Conservation (phyloP, 2,797 vertebrate genomes). For the Etheostoma nigrum region DNA sequence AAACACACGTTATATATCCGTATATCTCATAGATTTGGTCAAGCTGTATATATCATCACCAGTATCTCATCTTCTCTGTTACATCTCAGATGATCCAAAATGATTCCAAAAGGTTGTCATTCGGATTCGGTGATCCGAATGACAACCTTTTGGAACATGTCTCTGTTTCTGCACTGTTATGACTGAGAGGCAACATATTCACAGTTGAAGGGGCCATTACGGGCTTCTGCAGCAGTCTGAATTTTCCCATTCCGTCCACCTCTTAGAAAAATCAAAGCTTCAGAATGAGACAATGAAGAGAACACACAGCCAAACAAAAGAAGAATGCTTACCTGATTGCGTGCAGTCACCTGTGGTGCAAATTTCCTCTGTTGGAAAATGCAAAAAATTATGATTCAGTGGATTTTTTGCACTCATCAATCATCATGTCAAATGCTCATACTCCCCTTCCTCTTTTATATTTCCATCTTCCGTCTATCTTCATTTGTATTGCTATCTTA, state of each 20-base stretch:
- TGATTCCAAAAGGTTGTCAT: too few relatives aligned
- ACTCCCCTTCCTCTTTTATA: neutral
- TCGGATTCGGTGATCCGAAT: too few relatives aligned
- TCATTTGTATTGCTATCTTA: constrained; percentile 13
- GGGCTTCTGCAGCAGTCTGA: constrained; percentile 25
- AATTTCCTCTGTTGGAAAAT: constrained; percentile 86
- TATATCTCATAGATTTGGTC: constrained; percentile 9
- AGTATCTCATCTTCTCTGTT: neutral
- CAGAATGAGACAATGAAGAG: constrained; percentile 41
- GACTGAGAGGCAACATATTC: constrained; percentile 42
- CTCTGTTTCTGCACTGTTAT: constrained; percentile 34
- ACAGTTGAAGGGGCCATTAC: constrained; percentile 24
- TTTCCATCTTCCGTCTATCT: neutral
- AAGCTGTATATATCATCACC: constrained; percentile 1
- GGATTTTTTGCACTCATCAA: constrained; percentile 47
- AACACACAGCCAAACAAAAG: constrained; percentile 31
- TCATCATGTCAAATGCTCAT: constrained; percentile 42
- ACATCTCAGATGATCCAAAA: too few relatives aligned
- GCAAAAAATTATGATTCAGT: constrained; percentile 63
- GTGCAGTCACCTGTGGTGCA: constrained; percentile 95
- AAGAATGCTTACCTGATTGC: constrained; percentile 90
- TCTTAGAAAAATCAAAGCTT: constrained; percentile 50
- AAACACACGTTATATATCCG: neutral
- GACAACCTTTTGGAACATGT: too few relatives aligned
- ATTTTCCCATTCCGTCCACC: constrained; percentile 25